Conservation (phyloP, 1,140 invertebrate genomes). For the Cepaea nemoralis region DNA sequence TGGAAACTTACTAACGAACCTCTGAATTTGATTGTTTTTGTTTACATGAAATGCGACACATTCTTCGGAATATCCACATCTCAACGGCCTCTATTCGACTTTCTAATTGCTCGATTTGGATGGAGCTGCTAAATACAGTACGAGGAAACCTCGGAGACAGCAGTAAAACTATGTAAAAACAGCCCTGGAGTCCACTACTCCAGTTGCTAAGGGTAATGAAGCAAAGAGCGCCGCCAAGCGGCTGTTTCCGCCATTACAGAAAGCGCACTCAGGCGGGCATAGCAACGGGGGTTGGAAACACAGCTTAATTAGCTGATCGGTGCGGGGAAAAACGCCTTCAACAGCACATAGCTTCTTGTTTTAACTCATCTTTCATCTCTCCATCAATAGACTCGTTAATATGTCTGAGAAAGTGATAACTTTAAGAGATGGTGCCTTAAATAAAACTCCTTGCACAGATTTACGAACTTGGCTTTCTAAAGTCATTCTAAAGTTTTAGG, state of each 20-base stretch:
- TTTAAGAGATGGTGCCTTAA: not conserved
- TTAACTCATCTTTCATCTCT: not conserved
- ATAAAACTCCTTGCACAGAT: too few species aligned
- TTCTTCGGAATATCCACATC: too few species aligned
- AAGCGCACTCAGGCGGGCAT: conserved; percentile 17
- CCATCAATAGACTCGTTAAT: not conserved
- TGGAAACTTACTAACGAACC: too few species aligned
- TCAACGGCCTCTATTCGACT: too few species aligned
- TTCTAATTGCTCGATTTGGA: too few species aligned
- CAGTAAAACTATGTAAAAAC: not conserved
- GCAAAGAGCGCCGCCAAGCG: conserved; percentile 1
- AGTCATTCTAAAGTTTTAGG: too few species aligned
- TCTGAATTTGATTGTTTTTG: too few species aligned
- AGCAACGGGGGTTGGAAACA: not conserved
- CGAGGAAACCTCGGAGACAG: not conserved
- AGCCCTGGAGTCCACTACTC: not conserved
- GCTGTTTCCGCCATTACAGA: conserved; percentile 27
- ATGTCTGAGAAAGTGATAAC: not conserved
- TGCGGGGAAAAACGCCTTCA: not conserved
- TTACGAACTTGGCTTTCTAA: too few species aligned
- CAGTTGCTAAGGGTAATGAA: conserved; percentile 22
- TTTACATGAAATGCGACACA: too few species aligned
- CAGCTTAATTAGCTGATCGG: conserved; percentile 15
- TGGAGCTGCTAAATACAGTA: too few species aligned
- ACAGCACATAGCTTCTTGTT: not conserved